Conservation (phyloP, 1,140 invertebrate genomes). For the Temnothorax nylanderi region DNA sequence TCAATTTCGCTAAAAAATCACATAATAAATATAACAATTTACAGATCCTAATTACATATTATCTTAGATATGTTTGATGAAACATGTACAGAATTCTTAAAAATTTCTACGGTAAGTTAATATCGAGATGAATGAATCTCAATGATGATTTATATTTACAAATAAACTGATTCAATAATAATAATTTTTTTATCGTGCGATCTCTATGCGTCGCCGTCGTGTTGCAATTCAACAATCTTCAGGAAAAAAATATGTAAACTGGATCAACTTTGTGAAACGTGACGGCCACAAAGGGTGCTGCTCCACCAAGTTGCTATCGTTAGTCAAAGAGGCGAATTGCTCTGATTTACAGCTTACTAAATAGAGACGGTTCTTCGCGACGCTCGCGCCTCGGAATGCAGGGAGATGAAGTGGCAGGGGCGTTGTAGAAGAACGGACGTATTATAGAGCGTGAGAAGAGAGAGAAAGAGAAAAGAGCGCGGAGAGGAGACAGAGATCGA, state of each 20-base stretch:
- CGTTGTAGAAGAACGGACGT: constrained; percentile 47
- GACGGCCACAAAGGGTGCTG: background rate
- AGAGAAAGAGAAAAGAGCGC: constrained; percentile 48
- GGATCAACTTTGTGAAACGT: constrained; percentile 2
- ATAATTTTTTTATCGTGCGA: background rate
- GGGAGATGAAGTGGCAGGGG: constrained; percentile 51
- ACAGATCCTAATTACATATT: background rate
- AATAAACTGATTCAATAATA: background rate
- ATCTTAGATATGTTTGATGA: background rate
- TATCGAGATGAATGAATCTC: background rate
- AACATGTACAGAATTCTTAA: background rate
- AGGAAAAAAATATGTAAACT: background rate
- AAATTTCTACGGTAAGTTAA: background rate
- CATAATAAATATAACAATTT: background rate
- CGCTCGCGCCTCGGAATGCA: constrained; percentile 73
- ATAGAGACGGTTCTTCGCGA: constrained; percentile 67
- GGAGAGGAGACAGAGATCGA: background rate
- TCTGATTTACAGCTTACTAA: constrained; percentile 80
- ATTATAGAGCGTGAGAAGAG: background rate
- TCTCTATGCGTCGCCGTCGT: no score
- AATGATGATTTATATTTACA: background rate
- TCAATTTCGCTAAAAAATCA: background rate
- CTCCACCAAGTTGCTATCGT: constrained; percentile 53
- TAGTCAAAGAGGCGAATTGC: constrained; percentile 75
- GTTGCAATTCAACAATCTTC: background rate